Percentiles rank a stretch among this genome's conserved stretches.
Evolutionary conservation across 2,113 vertebrate species (phyloP).

Genomic region (Rhegmatorhina hoffmannsi): DNA sequence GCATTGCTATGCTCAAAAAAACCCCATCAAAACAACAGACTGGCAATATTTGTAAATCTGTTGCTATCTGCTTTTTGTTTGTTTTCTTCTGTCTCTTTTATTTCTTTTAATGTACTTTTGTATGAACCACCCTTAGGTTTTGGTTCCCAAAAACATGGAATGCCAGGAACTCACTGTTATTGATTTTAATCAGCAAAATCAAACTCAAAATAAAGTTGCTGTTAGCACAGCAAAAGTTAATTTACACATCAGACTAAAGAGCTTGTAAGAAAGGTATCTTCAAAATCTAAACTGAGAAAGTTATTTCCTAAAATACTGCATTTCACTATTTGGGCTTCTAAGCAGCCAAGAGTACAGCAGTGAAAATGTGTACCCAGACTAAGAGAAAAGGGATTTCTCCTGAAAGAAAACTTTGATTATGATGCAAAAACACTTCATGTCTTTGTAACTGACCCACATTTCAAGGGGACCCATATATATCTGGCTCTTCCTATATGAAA

Average conservation of each 20-base stretch:
- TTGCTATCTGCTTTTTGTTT: not conserved
- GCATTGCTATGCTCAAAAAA: not conserved
- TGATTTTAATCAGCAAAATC: not conserved
- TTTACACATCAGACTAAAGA: not conserved
- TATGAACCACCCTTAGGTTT: not conserved
- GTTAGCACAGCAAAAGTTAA: not conserved
- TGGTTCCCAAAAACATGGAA: not conserved
- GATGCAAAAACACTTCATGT: not conserved
- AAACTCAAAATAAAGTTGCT: not conserved
- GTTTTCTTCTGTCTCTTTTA: not conserved
- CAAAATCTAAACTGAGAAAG: not conserved
- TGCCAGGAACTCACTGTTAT: not conserved
- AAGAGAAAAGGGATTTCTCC: not conserved
- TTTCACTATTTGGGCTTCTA: not conserved
- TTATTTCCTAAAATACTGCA: not conserved
- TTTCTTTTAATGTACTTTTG: not conserved
- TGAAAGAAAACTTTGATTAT: not conserved
- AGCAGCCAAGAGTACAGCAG: not conserved
- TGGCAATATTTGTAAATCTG: not conserved
- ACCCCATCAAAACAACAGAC: not conserved
- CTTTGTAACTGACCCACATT: not conserved
- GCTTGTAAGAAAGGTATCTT: not conserved
- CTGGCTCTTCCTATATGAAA: not conserved
- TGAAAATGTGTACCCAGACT: not conserved
- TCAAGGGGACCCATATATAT: not conserved